A percentile compares a stretch with the other conserved stretches of the same genome.
Conservation (phyloP, 2,888 invertebrate species). For the Oligia latruncula region DNA sequence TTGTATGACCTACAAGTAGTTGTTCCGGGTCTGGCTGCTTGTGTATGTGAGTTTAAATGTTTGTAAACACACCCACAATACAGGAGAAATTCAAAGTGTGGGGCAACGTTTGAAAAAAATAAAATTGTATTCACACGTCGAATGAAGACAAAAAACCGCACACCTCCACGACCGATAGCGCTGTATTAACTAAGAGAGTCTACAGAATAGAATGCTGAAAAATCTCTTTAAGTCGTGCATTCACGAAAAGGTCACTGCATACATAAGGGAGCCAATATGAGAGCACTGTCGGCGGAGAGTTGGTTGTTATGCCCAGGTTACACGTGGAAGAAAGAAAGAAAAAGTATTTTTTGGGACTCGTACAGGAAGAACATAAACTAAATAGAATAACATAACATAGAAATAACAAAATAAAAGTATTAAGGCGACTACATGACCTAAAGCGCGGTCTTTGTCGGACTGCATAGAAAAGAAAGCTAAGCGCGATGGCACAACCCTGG, state of each 20-base stretch:
- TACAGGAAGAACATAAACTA: not conserved
- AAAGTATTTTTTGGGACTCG: not conserved
- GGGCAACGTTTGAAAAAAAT: too few species aligned
- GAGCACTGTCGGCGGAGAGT: slow-evolving; percentile 45
- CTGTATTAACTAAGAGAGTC: slow-evolving; percentile 30
- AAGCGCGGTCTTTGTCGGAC: too few species aligned
- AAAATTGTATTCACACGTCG: slow-evolving; percentile 36
- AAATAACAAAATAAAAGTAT: not conserved
- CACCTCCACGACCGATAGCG: not conserved
- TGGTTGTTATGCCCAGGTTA: slow-evolving; percentile 35
- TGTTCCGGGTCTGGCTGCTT: too few species aligned
- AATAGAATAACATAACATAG: not conserved
- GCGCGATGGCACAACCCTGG: too few species aligned
- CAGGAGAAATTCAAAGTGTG: too few species aligned
- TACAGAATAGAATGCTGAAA: slow-evolving; percentile 37
- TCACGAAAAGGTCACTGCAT: slow-evolving; percentile 65
- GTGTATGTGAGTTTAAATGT: too few species aligned
- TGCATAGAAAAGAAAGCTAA: too few species aligned
- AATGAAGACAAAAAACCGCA: slow-evolving; percentile 20
- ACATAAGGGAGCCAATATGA: slow-evolving; percentile 61
- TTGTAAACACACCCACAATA: too few species aligned
- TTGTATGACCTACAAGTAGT: too few species aligned
- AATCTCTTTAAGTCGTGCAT: slow-evolving; percentile 54
- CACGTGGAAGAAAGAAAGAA: not conserved
- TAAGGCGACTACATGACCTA: not conserved